phyloP scores from a whole-genome alignment of 2,888 invertebrate species.

The Saturnia japonica region DNA sequence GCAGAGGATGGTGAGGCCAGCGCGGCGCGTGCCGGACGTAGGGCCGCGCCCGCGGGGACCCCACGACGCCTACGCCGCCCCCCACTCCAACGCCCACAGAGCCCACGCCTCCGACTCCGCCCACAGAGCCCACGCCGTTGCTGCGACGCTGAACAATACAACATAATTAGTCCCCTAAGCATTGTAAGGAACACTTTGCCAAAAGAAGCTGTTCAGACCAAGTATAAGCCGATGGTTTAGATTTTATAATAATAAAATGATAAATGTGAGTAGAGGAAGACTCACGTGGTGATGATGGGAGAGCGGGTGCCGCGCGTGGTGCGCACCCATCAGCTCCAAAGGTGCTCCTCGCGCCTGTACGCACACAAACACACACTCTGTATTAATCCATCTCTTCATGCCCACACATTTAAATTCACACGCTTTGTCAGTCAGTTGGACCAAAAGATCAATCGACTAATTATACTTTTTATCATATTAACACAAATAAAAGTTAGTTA shows the following conservation, averaged over 20 bases:
- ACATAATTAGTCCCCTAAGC: background rate
- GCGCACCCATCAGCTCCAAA: conserved; percentile 68
- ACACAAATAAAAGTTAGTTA: too few species aligned
- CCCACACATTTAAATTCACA: too few species aligned
- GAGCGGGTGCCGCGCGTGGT: conserved; percentile 65
- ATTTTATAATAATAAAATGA: too few species aligned
- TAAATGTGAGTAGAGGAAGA: conserved; percentile 30
- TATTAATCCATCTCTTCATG: background rate
- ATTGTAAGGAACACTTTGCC: too few species aligned
- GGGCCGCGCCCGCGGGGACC: conserved; percentile 53
- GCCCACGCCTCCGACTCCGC: conserved; percentile 42
- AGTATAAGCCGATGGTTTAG: too few species aligned
- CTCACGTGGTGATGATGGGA: conserved; percentile 67
- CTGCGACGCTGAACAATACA: conserved; percentile 47
- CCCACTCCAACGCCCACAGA: conserved; percentile 41
- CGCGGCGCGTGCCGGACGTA: conserved; percentile 86
- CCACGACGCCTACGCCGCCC: conserved; percentile 50
- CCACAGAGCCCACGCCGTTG: conserved; percentile 42
- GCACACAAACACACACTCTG: conserved; percentile 2
- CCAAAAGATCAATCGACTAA: too few species aligned
- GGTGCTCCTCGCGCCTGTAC: conserved; percentile 64
- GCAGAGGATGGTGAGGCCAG: conserved; percentile 86
- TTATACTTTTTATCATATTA: too few species aligned
- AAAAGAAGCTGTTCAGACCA: too few species aligned
- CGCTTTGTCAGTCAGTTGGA: too few species aligned